These are phyloP conservation scores for Baryphthengus martii DNA, from an alignment of 2,113 vertebrate species.

Conservation along the genomic window DNA sequence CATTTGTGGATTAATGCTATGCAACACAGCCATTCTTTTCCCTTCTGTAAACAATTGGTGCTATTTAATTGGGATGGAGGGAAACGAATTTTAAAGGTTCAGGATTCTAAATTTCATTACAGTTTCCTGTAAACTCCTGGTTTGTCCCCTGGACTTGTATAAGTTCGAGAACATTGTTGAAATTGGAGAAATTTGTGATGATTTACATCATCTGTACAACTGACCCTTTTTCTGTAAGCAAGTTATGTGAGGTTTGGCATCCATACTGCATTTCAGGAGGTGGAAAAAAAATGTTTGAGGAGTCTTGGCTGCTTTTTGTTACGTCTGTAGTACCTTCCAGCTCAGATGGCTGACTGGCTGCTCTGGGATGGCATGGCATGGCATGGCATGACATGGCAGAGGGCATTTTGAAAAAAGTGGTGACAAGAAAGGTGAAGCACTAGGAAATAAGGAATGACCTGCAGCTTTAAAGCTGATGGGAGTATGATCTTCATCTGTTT, in stretches of 20 bases:
- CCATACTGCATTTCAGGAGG: background rate
- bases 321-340: background rate
- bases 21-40: background rate
- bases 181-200: slow-evolving; percentile 7
- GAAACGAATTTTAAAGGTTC: background rate
- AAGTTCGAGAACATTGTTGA: background rate
- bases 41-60: background rate
- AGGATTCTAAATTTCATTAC: background rate
- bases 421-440: background rate
- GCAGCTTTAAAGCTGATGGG: background rate
- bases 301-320: background rate
- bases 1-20: background rate
- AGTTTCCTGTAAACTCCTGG: slow-evolving; percentile 29
- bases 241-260: slow-evolving; percentile 48
- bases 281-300: slow-evolving; percentile 1
- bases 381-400: too few species aligned
- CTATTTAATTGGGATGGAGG: background rate
- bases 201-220: slow-evolving; percentile 15
- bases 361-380: background rate
- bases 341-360: background rate
- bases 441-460: slow-evolving; percentile 14
- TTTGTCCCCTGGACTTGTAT: slow-evolving; percentile 8
- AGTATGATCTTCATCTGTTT: background rate
- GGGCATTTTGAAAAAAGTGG: background rate
- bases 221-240: slow-evolving; percentile 24